Percentiles rank a stretch among this genome's conserved stretches.
Conservation (phyloP, 2,888 invertebrate species). For the Xanthia icteritia region DNA sequence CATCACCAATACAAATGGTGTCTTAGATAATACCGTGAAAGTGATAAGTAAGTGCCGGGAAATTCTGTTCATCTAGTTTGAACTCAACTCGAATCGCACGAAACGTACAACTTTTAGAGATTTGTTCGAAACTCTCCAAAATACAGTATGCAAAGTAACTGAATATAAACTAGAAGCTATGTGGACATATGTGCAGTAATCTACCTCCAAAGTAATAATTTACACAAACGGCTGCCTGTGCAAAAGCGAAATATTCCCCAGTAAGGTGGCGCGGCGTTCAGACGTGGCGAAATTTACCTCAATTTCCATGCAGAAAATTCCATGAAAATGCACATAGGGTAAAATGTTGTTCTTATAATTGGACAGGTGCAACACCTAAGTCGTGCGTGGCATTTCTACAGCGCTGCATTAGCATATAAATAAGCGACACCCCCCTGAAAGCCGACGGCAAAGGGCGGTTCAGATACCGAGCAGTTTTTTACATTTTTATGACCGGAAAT, state of each 20-base stretch:
- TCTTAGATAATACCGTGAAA: constrained; percentile 77
- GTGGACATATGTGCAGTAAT: constrained; percentile 62
- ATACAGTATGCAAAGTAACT: constrained; percentile 56
- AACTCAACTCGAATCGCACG: constrained; percentile 8
- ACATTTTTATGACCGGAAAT: constrained; percentile 87
- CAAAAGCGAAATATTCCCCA: constrained; percentile 74
- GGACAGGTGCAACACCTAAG: constrained; percentile 87
- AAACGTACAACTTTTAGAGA: constrained; percentile 36
- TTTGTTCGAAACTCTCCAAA: constrained; percentile 54
- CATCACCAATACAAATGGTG: constrained; percentile 82
- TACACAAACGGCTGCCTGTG: constrained; percentile 74
- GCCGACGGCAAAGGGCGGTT: constrained; percentile 77
- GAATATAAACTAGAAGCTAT: constrained; percentile 55
- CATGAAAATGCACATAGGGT: constrained; percentile 86
- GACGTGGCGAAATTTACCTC: constrained; percentile 81
- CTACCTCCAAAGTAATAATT: constrained; percentile 73
- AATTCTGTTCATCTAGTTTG: constrained; percentile 59
- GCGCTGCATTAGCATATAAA: constrained; percentile 88
- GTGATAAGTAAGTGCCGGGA: constrained; percentile 68
- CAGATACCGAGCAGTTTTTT: constrained; percentile 76
- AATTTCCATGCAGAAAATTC: constrained; percentile 85
- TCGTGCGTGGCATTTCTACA: constrained; percentile 86
- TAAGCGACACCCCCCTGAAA: constrained; percentile 84
- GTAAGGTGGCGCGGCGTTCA: constrained; percentile 70
- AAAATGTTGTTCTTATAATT: constrained; percentile 88